Percentiles rank a stretch among this genome's conserved stretches.
Conservation (phyloP, 37 sponge, comb jelly and placozoan species). For the Halisarca cf. caerulea region DNA sequence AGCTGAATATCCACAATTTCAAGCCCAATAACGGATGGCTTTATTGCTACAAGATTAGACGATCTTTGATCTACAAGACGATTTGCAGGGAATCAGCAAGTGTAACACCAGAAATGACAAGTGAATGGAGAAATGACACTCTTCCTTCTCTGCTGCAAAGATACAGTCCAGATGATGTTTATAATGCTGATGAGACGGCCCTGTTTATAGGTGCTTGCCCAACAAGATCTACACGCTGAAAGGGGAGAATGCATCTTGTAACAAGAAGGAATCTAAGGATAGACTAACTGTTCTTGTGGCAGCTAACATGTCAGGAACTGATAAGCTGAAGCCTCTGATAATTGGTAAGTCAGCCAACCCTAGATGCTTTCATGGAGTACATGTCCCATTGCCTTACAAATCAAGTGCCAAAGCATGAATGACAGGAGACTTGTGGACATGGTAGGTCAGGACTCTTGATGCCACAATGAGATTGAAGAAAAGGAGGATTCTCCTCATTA, state of each 20-base stretch:
- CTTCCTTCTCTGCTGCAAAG: conserved; percentile 6
- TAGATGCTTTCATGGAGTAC: not conserved
- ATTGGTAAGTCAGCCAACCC: conserved; percentile 20
- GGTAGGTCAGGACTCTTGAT: not conserved
- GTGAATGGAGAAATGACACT: conserved; percentile 1
- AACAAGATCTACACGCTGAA: conserved; percentile 21
- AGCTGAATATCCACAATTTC: not conserved
- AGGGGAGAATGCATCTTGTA: conserved; percentile 6
- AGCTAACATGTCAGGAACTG: conserved; percentile 27
- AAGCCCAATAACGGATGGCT: conserved; percentile 11
- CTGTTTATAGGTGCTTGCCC: conserved; percentile 13
- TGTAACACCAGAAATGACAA: conserved; percentile 8
- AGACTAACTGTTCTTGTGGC: conserved; percentile 13
- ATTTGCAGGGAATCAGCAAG: conserved; percentile 14
- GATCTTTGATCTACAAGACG: conserved; percentile 13
- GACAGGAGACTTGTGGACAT: conserved; percentile 13
- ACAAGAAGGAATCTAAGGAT: conserved; percentile 10
- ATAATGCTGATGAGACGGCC: conserved; percentile 13
- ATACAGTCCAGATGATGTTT: not conserved
- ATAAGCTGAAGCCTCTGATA: conserved; percentile 4
- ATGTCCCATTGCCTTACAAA: conserved; percentile 17
- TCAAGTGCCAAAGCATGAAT: conserved; percentile 15
- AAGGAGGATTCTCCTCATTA: conserved; percentile 14
- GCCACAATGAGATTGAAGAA: not conserved
- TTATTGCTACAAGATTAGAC: conserved; percentile 7